phyloP scores from a whole-genome alignment of 2,113 vertebrate species.

The Carlito syrichta region DNA sequence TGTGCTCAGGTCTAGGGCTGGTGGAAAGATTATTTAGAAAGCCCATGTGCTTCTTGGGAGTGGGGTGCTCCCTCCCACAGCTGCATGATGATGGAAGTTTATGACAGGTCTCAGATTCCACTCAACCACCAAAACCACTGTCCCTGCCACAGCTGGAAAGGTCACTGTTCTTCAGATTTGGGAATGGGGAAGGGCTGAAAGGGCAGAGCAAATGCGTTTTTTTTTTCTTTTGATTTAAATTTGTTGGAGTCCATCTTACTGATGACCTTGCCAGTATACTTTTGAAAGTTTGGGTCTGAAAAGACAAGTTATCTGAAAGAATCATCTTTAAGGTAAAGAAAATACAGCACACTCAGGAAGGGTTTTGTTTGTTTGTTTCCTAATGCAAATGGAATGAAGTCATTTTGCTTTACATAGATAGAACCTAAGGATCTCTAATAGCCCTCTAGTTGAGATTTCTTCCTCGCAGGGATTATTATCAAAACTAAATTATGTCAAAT shows the following conservation, averaged over 20 bases:
- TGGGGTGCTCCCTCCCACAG: constrained; percentile 49
- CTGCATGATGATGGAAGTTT: constrained; percentile 43
- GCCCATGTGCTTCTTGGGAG: constrained; percentile 51
- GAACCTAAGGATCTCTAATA: neutral
- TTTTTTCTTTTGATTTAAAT: neutral
- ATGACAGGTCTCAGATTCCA: constrained; percentile 34
- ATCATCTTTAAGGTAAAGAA: neutral
- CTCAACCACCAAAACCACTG: neutral
- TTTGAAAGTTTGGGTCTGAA: neutral
- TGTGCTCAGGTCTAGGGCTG: constrained; percentile 77
- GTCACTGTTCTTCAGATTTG: constrained; percentile 38
- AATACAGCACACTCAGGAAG: neutral
- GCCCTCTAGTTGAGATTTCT: neutral
- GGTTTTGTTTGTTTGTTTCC: neutral
- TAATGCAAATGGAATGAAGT: neutral
- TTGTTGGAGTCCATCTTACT: neutral
- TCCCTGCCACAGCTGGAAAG: constrained; percentile 38
- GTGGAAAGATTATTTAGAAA: constrained; percentile 80
- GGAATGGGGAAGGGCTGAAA: neutral
- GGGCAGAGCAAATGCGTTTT: neutral
- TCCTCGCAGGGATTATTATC: neutral
- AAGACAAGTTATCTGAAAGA: neutral
- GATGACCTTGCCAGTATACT: neutral
- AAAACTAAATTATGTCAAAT: neutral
- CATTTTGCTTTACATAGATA: neutral